Evolutionary conservation across 2,113 vertebrate genomes (phyloP).

Genomic region (Sander vitreus): DNA sequence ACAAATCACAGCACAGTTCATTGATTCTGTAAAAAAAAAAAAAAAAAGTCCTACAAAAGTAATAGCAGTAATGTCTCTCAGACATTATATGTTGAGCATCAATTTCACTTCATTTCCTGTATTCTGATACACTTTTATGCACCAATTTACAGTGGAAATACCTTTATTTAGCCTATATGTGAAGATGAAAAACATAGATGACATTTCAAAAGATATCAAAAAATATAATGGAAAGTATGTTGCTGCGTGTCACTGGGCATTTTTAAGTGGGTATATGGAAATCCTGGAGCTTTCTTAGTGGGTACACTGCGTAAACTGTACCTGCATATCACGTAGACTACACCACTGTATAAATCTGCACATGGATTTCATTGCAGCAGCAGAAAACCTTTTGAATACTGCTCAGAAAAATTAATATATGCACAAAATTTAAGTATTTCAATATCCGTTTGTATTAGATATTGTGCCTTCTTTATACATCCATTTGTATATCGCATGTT

Average conservation of each 20-base stretch:
- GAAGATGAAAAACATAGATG: too few relatives aligned
- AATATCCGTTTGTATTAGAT: neutral
- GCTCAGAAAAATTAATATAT: neutral
- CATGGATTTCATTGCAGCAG: neutral
- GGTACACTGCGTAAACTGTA: too few relatives aligned
- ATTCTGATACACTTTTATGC: too few relatives aligned
- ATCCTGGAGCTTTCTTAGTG: too few relatives aligned
- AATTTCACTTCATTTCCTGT: too few relatives aligned
- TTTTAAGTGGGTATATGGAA: too few relatives aligned
- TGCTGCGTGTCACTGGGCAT: too few relatives aligned
- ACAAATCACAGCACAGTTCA: neutral
- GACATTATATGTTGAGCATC: neutral
- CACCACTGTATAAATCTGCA: neutral
- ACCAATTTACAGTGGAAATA: too few relatives aligned
- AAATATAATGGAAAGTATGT: too few relatives aligned
- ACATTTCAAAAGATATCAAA: too few relatives aligned
- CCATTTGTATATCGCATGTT: neutral
- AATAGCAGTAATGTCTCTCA: neutral
- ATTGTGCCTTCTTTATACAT: neutral
- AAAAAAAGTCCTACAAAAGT: neutral
- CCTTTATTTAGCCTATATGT: too few relatives aligned
- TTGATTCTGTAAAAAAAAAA: constrained; percentile 6
- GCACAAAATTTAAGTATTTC: neutral
- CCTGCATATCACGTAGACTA: too few relatives aligned
- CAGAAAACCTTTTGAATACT: neutral